Evolutionary conservation across 2,113 vertebrate species (phyloP).

Genomic region (Petaurus breviceps): DNA sequence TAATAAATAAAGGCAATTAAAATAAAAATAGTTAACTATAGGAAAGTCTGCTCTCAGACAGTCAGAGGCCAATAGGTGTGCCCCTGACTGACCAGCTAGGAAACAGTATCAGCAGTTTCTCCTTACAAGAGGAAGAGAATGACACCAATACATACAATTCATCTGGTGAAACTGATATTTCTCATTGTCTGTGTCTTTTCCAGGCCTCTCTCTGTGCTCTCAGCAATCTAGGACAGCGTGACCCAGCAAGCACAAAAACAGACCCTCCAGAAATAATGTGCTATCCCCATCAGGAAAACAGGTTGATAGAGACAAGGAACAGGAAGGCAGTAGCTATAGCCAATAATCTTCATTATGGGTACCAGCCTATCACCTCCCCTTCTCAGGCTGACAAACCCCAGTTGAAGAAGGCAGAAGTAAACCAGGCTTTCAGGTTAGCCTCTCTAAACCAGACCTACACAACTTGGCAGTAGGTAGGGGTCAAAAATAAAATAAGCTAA

Average conservation of each 20-base stretch:
- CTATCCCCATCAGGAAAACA: not conserved
- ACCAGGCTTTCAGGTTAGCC: not conserved
- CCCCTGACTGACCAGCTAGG: conserved; percentile 29
- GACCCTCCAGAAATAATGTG: not conserved
- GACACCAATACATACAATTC: conserved; percentile 6
- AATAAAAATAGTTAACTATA: conserved; percentile 11
- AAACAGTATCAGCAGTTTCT: conserved; percentile 25
- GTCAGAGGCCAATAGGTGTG: conserved; percentile 25
- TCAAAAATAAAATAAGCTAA: too few species aligned
- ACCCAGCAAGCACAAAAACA: conserved; percentile 30
- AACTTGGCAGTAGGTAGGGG: too few species aligned
- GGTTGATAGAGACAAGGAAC: not conserved
- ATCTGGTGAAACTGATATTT: conserved; percentile 45
- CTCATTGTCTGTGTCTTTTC: conserved; percentile 1
- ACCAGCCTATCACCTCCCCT: not conserved
- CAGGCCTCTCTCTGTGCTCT: conserved; percentile 5
- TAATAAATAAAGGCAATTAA: conserved; percentile 16
- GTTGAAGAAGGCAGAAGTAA: not conserved
- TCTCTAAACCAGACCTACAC: not conserved
- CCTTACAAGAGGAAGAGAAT: conserved; percentile 22
- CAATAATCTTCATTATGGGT: not conserved
- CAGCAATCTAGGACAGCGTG: conserved; percentile 32
- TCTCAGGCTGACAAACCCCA: not conserved
- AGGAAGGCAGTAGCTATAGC: not conserved
- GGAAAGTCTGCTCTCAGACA: not conserved